Evolutionary conservation across 1,140 invertebrate genomes (phyloP).

Genomic region (Drosophila erecta): DNA sequence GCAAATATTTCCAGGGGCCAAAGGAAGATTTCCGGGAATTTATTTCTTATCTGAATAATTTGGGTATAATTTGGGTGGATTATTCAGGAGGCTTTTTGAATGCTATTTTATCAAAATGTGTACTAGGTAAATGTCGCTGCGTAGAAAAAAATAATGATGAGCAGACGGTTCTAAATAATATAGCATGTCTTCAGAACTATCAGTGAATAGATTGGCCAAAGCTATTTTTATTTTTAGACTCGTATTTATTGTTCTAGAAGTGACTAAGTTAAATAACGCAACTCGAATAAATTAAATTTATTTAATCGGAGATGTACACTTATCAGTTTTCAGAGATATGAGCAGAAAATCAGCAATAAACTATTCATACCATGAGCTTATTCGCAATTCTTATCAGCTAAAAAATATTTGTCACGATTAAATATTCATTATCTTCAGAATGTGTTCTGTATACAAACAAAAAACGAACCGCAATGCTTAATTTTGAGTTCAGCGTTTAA

Average conservation of each 20-base stretch:
- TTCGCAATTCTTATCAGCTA: conserved; percentile 4
- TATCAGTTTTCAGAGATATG: conserved; percentile 11
- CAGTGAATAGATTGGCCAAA: background rate
- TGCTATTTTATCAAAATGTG: conserved; percentile 7
- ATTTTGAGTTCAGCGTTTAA: background rate
- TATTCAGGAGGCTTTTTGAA: conserved; percentile 5
- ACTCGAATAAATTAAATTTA: conserved; percentile 16
- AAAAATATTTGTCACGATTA: conserved; percentile 10
- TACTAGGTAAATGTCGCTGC: too few relatives aligned
- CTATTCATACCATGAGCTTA: conserved; percentile 11
- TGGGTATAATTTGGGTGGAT: background rate
- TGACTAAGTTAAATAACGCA: background rate
- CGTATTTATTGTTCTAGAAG: background rate
- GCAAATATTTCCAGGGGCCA: background rate
- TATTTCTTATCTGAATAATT: too few relatives aligned
- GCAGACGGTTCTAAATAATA: conserved; percentile 12
- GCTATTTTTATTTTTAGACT: background rate
- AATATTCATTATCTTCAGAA: conserved; percentile 13
- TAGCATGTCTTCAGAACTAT: background rate
- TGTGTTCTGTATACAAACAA: conserved; percentile 9
- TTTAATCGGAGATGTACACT: background rate
- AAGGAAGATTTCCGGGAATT: conserved; percentile 10
- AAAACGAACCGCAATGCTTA: conserved; percentile 22
- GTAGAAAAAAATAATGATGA: background rate
- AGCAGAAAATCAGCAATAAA: conserved; percentile 14